Evolutionary conservation across 2,888 invertebrate genomes (phyloP), one percentile per base, ranked within the genome.

Genomic region (Drosophila cracens): DNA sequence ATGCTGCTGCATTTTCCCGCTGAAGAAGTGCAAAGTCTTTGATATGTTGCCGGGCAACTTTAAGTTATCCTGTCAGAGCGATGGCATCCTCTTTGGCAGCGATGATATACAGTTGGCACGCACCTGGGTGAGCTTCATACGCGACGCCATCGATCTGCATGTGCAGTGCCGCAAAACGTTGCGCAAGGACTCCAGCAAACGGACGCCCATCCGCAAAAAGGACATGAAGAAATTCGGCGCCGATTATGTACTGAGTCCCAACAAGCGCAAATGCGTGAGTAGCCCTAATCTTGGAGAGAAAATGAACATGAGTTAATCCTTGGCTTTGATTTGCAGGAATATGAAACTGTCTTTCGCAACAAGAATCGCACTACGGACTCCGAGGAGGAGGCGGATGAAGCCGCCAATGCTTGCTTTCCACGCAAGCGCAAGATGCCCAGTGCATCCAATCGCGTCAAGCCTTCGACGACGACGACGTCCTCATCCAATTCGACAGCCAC

Each of bases 21-120:
- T 97, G 10, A 95, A 95, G 69, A 96, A 96, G 90, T 96, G 96
- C 90, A 94, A 94, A 75, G 94, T 96, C 2, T 94, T 94, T 46
- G 94, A 95, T 69, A 94, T 96, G 76, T 83, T 93, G 62, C 93
- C 93, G 0, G 95, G 95, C 1, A 94, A 95, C 74, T 95, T 96
- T 77, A 94, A 94, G 89, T 93, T 96, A 6, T 93, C 93, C 1
- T 95, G 95, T 76, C 94, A 95, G 72, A 93, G 94, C 36, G 94
- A 95, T 79, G 94, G 94, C 33, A 92, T 95, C 1, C 93, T 95
- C 61, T 92, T 96, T 34, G 95, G 95, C 82, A 94, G 95, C 18
- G 93, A 94, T 51, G 94, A 94, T 69, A 92, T 93, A 1, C 92
- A 94, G 31, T 93, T 94, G 59, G 94, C 94, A 18, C 93, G 94